Conservation (phyloP, 1,140 invertebrate species). For the Paramacrobiotus metropolitanus region DNA sequence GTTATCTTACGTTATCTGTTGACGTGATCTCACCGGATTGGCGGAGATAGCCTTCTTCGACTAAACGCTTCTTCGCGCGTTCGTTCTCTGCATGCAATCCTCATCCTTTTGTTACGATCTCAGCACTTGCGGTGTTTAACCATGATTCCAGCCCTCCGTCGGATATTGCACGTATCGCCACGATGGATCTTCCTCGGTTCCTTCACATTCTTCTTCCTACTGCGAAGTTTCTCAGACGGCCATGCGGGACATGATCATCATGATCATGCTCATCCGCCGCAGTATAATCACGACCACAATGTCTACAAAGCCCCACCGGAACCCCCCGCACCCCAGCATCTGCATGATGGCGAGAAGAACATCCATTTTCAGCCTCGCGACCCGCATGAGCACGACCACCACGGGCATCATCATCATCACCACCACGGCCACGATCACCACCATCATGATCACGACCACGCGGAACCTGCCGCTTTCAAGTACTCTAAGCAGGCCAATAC, state of each 20-base stretch:
- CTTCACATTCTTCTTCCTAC: neutral
- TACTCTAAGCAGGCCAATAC: conserved; percentile 46
- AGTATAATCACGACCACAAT: conserved; percentile 10
- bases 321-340: too few species aligned
- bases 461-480: conserved; percentile 35
- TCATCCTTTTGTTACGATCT: neutral
- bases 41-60: too few species aligned
- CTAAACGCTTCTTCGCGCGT: too few species aligned
- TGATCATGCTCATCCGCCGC: conserved; percentile 6
- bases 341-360: too few species aligned
- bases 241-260: conserved; percentile 5
- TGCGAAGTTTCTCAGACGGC: neutral
- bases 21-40: too few species aligned
- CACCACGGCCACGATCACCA: neutral
- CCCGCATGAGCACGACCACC: conserved; percentile 9
- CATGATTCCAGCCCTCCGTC: neutral
- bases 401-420: conserved; percentile 11
- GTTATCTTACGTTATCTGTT: too few species aligned
- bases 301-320: conserved; percentile 21
- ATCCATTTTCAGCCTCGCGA: too few species aligned
- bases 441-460: conserved; percentile 17
- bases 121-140: neutral
- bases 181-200: neutral
- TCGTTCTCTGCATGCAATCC: too few species aligned
- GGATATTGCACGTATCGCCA: neutral